Evolutionary conservation across 2,113 vertebrate genomes (phyloP), one percentile per base, ranked within the genome.

Genomic region (Ahaetulla prasina): DNA sequence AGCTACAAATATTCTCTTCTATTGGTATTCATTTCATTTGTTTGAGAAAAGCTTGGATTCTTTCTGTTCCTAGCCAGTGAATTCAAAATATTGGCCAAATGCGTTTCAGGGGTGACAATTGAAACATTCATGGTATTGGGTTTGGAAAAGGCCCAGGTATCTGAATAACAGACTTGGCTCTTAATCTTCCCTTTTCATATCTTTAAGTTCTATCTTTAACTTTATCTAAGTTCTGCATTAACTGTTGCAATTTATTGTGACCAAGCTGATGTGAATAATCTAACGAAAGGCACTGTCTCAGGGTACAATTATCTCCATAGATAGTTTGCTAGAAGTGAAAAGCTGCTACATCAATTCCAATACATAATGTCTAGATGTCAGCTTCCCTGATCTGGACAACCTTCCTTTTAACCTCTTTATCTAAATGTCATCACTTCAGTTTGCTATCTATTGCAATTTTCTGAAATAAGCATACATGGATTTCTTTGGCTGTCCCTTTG

Each of bases 391-490:
- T 91, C 57, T 92, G 68, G n/a, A 12, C 53, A 92, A 43, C 2
- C 47, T 91, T 90, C 93, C n/a, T 94, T 94, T 88, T 88, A 94
- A 87, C n/a, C 22, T 92, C 43, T 92, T 43, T 35, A 9, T 91
- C 60, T 95, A 93, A 86, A 91, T 94, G 45, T 68, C 57, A 88
- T 50, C 84, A 87, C 2, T 90, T 35, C 84, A 74, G 6, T 94
- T 92, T 95, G 92, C 93, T 85, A 60, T 88, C 35, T 92, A 55
- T 39, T 91, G 8, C 20, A 89, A 90, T 93, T 95, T 94, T 93
- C 18, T 91, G 60, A 27, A 47, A 91, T 92, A 94, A 92, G 3
- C 7, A 89, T 0, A 8, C 18, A 68, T 1, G 85, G 43, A 57
- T 93, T 96, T 60, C 10, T 60, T 60, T 27, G 4, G 5, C 0